Percentiles rank a stretch among this genome's conserved stretches.
These are phyloP conservation scores for Sanderia malayensis DNA, from an alignment of 30 jellyfish, hydroid and myxozoan genomes.

Conservation along the genomic window DNA sequence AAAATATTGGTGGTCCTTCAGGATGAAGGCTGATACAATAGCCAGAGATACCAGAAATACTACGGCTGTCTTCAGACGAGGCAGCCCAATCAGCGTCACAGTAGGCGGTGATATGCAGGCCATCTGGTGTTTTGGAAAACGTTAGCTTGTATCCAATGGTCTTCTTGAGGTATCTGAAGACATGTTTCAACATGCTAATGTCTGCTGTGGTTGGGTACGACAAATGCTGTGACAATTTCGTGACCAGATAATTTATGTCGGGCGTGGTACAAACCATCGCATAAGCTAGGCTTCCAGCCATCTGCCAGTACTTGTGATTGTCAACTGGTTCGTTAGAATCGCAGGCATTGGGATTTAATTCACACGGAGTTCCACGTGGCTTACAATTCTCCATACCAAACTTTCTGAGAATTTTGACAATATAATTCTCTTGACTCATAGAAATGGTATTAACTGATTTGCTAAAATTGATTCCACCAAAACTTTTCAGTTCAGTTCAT, in stretches of 20 bases:
- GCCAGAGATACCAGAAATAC: constrained; percentile 50
- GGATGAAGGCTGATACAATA: constrained; percentile 23
- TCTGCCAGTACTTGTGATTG: background rate
- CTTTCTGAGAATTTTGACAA: background rate
- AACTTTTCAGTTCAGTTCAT: constrained; percentile 27
- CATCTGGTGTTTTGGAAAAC: constrained; percentile 7
- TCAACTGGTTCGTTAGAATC: background rate
- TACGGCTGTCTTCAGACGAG: constrained; percentile 40
- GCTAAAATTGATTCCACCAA: constrained; percentile 1
- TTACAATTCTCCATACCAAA: constrained; percentile 29
- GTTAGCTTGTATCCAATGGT: constrained; percentile 22
- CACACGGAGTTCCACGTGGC: constrained; percentile 42
- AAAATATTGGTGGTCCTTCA: constrained; percentile 23
- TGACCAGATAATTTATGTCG: background rate
- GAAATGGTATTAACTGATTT: background rate
- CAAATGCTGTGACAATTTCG: background rate
- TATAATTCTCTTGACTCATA: constrained; percentile 17
- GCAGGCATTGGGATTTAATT: background rate
- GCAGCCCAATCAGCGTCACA: constrained; percentile 76
- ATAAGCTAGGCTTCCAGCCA: background rate
- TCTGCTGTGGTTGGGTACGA: background rate
- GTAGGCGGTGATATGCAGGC: constrained; percentile 4
- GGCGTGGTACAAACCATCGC: background rate
- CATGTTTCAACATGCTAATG: background rate
- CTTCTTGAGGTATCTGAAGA: constrained; percentile 13